Base-by-base conservation (phyloP, 1,140 invertebrate genomes). In the Drosophila fuyamai region DNA sequence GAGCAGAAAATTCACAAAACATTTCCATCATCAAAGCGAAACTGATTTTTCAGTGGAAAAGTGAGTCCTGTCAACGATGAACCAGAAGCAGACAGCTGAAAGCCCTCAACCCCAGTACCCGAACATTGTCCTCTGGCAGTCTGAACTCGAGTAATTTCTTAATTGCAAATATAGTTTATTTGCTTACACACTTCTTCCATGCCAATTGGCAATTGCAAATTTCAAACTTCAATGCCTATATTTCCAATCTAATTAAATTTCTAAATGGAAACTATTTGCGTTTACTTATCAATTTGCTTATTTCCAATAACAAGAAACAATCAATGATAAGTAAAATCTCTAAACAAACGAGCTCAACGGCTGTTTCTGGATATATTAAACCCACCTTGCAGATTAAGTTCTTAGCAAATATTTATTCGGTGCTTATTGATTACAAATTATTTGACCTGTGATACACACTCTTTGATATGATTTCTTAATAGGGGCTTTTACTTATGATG, bases 1-100 rank as follows among this genome's bases (percentile, higher is more conserved):
- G 61, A 68, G 80, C 58, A 44, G 79, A 48, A 83, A 79, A 88
- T 89, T 80, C 81, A 76, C 67, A 73, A 76, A 74, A 81, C 63
- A 77, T 77, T 72, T 82, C 59, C 54, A 83, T 75, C 73, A 81
- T 81, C 78, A 81, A 76, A 76, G 61, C 57, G 50, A 41, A 56
- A 44, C 70, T 62, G 57, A 74, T 70, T 70, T 70, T 48, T 18
- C 32, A 10, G 23, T 36, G 57, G 38, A 14, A 41, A 43, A 54
- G 41, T 27, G 13, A 46, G 36, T 41, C n/a, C 50, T 41, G 46
- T 50, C 62, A 48, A 27, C 62, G 5, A 6, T 13, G 18, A 65
- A 46, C 18, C 12, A 16, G 14, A 38, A 12, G 29, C 43, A 8
- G 35, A 38, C 51, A 47, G 29, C 48, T 58, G 7, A 32, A 6